Conservation (phyloP, 2,113 vertebrate genomes). For the Gymnogyps californianus region DNA sequence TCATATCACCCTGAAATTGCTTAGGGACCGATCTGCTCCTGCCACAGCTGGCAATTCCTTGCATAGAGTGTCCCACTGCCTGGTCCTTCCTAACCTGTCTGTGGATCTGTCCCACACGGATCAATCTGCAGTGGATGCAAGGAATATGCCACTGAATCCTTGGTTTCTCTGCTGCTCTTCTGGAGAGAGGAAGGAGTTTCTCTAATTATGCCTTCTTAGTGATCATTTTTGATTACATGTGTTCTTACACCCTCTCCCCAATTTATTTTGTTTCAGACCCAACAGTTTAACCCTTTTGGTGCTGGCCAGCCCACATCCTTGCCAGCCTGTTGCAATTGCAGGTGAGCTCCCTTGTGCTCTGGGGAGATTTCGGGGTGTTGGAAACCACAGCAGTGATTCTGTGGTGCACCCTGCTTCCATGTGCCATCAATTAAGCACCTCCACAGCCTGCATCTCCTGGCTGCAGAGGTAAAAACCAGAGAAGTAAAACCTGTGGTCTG, state of each 20-base stretch:
- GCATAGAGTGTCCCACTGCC: not conserved
- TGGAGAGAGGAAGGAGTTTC: not conserved
- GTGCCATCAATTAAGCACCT: not conserved
- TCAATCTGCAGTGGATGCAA: not conserved
- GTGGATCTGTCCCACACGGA: not conserved
- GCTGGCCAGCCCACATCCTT: not conserved
- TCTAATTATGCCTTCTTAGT: not conserved
- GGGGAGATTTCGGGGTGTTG: fast-evolving
- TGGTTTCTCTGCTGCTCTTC: not conserved
- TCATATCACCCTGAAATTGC: not conserved
- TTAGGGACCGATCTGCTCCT: not conserved
- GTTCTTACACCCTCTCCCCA: not conserved
- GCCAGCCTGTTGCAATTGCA: not conserved
- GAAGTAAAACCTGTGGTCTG: not conserved
- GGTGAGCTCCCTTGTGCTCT: not conserved
- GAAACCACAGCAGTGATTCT: not conserved
- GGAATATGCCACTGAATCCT: not conserved
- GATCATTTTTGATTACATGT: not conserved
- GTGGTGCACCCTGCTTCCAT: not conserved
- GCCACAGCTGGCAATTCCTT: not conserved
- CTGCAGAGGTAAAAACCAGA: not conserved
- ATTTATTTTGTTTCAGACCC: not conserved
- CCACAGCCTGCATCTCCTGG: not conserved
- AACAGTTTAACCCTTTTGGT: not conserved
- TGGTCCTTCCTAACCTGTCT: not conserved